Base-by-base conservation (phyloP, 2,113 vertebrate genomes). In the Cisticola juncidis region DNA sequence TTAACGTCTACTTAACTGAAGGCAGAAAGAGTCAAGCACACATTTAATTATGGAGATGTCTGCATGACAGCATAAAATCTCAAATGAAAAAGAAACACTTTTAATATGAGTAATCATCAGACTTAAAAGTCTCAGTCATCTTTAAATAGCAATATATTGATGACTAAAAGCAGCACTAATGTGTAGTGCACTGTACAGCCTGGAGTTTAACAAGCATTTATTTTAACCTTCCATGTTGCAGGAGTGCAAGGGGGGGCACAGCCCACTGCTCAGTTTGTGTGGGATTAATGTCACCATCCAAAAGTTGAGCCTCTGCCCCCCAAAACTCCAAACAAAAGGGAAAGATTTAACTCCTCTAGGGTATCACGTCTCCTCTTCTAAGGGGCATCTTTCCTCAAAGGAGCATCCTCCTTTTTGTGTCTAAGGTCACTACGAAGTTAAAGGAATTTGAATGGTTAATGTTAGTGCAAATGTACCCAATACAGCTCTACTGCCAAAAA, bases 81-180 rank as follows among this genome's bases (percentile, higher is more conserved):
- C 57, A 92, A 90, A 90, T 19, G 6, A 68, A 86, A 84, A 74
- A 90, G 69, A 58, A 82, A 48, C 38, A 56, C 17, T 86, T 86
- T 56, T 68, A 93, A 66, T 54, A 84, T 48, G 45, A 50, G 64
- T 90, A 81, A 92, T 47, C 65, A 89, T 56, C 57, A 79, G 44
- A 70, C 86, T 86, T 96, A 57, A 90, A 83, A 84, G 65, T 82
- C 91, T 81, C 45, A 12, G 36, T 87, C 40, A 47, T 74, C 69
- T 73, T 81, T 87, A 96, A 92, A 91, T 70, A 94, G 82, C 64
- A 86, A 58, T 44, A 35, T 60, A 85, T 51, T 78, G 88, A 73
- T 88, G 66, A 72, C 78, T 92, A 91, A 86, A 76, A 90, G 90
- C 69, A 73, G 60, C 44, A 53, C 25, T 57, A 81, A 50, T 2